These are phyloP conservation scores for human DNA, from an alignment of 2,113 vertebrate genomes.

Conservation along the genomic window DNA sequence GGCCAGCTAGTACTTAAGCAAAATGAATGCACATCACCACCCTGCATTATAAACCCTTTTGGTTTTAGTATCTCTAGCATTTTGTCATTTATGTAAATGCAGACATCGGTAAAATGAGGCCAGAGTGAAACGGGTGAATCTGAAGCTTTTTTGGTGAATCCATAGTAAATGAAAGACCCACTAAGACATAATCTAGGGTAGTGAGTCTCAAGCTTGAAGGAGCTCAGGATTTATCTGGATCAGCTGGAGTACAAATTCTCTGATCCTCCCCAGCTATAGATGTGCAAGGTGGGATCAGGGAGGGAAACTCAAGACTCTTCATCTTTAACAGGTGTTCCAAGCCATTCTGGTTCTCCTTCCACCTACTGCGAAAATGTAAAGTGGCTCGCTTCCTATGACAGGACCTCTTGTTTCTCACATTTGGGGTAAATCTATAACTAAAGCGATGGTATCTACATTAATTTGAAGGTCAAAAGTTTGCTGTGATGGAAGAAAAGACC, in stretches of 20 bases:
- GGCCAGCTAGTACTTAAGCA: not conserved
- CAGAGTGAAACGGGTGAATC: not conserved
- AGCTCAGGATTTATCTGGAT: not conserved
- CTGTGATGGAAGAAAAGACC: conserved; percentile 94
- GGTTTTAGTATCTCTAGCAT: not conserved
- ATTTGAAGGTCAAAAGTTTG: conserved; percentile 93
- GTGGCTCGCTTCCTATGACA: not conserved
- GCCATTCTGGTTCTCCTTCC: not conserved
- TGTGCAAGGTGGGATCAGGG: not conserved
- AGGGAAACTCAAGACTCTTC: not conserved
- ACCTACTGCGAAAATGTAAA: not conserved
- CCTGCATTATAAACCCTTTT: not conserved
- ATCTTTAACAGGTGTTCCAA: not conserved
- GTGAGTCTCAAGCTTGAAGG: not conserved
- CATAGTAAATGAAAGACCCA: not conserved
- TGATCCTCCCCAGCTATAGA: not conserved
- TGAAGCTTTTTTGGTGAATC: not conserved
- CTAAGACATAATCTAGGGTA: not conserved
- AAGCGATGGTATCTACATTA: conserved; percentile 31
- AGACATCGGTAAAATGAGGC: not conserved
- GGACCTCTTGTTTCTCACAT: not conserved
- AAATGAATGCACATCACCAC: not conserved
- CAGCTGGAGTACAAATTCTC: not conserved
- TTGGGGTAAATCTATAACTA: not conserved
- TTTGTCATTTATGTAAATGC: not conserved